phyloP scores from a whole-genome alignment of 2,113 vertebrate genomes.

The Triplophysa tibetana region DNA sequence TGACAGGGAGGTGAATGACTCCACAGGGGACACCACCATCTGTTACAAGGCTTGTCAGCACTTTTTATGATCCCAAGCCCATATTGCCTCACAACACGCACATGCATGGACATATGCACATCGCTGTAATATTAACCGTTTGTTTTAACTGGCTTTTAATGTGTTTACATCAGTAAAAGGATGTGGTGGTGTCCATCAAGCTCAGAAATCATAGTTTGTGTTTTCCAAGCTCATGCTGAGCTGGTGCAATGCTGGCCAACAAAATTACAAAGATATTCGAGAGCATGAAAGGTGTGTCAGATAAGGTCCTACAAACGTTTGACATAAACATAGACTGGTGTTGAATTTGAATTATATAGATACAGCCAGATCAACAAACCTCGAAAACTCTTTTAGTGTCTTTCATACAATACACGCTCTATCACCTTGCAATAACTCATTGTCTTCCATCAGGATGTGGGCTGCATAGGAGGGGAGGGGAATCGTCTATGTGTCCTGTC shows the following conservation, averaged over 20 bases:
- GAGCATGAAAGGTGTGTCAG: background rate
- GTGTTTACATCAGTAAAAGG: background rate
- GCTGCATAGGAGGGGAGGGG: slow-evolving; percentile 1
- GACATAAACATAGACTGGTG: slow-evolving; percentile 12
- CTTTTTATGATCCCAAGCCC: slow-evolving; percentile 53
- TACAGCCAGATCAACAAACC: background rate
- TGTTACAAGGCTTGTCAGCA: slow-evolving; percentile 62
- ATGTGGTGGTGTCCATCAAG: background rate
- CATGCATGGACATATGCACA: slow-evolving; percentile 38
- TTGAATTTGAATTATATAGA: slow-evolving; percentile 25
- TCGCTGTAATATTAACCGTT: background rate
- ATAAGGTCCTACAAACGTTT: background rate
- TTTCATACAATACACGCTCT: slow-evolving; percentile 33
- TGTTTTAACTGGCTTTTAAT: slow-evolving; percentile 30
- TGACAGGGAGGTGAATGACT: slow-evolving; percentile 56
- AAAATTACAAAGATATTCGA: background rate
- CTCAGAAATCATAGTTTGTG: background rate
- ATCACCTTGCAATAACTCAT: slow-evolving; percentile 49
- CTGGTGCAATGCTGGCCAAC: background rate
- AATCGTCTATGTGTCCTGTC: slow-evolving; percentile 35
- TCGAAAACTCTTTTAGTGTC: background rate
- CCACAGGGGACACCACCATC: slow-evolving; percentile 63
- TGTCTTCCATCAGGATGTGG: slow-evolving; percentile 44
- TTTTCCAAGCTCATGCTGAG: too few species aligned
- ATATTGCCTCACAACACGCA: slow-evolving; percentile 35